Evolutionary conservation across 2,797 vertebrate species (phyloP).

Genomic region (Harpagifer antarcticus): DNA sequence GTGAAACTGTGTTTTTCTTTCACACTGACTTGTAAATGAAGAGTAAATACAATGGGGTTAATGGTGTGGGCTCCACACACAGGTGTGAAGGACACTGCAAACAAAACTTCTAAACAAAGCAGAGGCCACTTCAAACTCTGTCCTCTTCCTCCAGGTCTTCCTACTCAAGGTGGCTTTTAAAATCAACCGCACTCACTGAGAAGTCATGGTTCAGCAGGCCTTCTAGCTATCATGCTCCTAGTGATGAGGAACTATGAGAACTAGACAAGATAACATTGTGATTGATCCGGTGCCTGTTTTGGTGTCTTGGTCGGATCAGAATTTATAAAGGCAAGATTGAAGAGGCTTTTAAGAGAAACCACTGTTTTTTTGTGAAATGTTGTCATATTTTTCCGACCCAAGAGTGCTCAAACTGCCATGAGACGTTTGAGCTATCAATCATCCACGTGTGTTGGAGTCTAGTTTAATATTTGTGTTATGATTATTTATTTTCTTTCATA

Average conservation of each 20-base stretch:
- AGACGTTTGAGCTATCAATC: not conserved
- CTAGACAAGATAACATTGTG: not conserved
- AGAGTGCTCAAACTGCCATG: not conserved
- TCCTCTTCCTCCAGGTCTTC: slow-evolving; percentile 9
- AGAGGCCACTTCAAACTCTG: slow-evolving; percentile 39
- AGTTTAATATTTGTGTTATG: slow-evolving; percentile 3
- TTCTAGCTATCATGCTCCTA: not conserved
- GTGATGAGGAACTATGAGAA: not conserved
- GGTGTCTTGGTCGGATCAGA: not conserved
- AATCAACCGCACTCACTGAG: not conserved
- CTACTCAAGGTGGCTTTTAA: not conserved
- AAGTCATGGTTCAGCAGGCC: not conserved
- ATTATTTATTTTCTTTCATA: slow-evolving; percentile 30
- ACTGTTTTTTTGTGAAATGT: not conserved
- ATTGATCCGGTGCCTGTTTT: not conserved
- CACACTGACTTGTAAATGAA: slow-evolving; percentile 72
- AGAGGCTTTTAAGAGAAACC: not conserved
- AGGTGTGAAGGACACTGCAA: slow-evolving; percentile 61
- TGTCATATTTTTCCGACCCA: not conserved
- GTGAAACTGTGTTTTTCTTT: slow-evolving; percentile 68
- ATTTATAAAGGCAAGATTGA: not conserved
- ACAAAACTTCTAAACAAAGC: slow-evolving; percentile 55
- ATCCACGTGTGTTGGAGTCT: not conserved
- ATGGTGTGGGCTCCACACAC: slow-evolving; percentile 48
- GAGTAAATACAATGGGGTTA: slow-evolving; percentile 66